These are phyloP conservation scores for Heliconius erato DNA, from an alignment of 2,888 invertebrate species.

Conservation along the genomic window DNA sequence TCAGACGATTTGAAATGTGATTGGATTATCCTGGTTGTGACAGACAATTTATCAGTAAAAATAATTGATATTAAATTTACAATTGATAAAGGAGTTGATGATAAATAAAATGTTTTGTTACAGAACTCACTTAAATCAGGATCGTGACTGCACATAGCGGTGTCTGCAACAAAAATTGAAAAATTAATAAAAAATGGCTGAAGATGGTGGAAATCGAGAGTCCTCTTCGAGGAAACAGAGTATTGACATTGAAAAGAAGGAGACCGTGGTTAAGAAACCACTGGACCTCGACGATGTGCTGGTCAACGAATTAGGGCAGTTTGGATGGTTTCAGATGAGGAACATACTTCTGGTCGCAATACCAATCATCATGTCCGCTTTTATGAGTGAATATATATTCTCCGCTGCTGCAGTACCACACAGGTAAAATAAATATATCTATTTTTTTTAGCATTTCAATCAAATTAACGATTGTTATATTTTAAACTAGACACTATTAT, in stretches of 20 bases:
- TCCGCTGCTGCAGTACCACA: conserved; percentile 89
- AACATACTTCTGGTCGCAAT: conserved; percentile 85
- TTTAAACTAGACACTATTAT: too few relatives aligned
- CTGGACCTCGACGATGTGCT: conserved; percentile 78
- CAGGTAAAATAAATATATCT: conserved; percentile 79
- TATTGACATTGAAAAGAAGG: conserved; percentile 26
- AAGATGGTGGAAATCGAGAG: conserved; percentile 24
- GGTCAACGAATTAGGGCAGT: conserved; percentile 82
- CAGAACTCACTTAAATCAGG: not conserved
- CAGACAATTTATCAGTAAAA: conserved; percentile 4
- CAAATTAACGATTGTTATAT: not conserved
- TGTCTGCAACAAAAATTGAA: not conserved
- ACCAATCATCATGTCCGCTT: conserved; percentile 87
- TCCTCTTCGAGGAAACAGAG: conserved; percentile 19
- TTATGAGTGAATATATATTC: conserved; percentile 88
- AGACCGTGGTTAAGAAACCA: conserved; percentile 39
- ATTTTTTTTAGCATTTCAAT: not conserved
- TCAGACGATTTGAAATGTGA: conserved; percentile 4
- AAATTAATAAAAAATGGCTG: conserved; percentile 23
- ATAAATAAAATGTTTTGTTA: conserved; percentile 10
- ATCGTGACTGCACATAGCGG: not conserved
- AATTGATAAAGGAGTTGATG: conserved; percentile 2
- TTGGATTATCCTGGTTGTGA: conserved; percentile 6
- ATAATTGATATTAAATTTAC: not conserved
- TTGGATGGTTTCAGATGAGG: conserved; percentile 87